Evolutionary conservation across 1,140 invertebrate genomes (phyloP).

Genomic region (Rhyzopertha dominica): DNA sequence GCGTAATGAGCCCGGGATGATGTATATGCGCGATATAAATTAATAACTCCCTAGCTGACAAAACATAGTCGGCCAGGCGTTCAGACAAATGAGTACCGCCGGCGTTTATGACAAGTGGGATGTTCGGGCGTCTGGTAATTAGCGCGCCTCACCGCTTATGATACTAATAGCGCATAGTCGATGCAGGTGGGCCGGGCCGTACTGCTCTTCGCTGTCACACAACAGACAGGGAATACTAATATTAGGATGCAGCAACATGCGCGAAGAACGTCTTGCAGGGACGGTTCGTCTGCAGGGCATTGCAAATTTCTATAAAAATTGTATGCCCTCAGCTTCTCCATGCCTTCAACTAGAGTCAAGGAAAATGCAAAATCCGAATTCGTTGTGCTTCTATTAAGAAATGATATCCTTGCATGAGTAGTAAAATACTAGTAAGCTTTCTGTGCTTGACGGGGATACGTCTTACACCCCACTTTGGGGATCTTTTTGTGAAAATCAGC

Average conservation of each 20-base stretch:
- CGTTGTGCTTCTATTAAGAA: no score
- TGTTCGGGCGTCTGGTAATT: slow-evolving; percentile 22
- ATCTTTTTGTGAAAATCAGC: no score
- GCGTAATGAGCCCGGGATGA: slow-evolving; percentile 34
- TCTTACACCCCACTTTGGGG: no score
- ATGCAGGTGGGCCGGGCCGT: slow-evolving; percentile 39
- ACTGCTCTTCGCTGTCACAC: slow-evolving; percentile 14
- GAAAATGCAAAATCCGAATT: no score
- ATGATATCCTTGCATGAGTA: no score
- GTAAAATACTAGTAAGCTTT: no score
- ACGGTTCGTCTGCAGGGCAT: no score
- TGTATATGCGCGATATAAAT: slow-evolving; percentile 31
- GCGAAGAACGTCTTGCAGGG: no score
- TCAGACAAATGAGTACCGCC: slow-evolving; percentile 35
- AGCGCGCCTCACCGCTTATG: not conserved
- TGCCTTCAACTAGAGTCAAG: no score
- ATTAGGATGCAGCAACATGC: slow-evolving; percentile 26
- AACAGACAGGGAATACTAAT: slow-evolving; percentile 29
- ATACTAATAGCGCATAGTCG: slow-evolving; percentile 27
- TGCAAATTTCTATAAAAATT: no score
- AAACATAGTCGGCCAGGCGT: slow-evolving; percentile 20
- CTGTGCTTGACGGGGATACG: no score
- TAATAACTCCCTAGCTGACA: slow-evolving; percentile 32
- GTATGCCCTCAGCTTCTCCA: no score
- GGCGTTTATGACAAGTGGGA: slow-evolving; percentile 34